Evolutionary conservation across 2,113 vertebrate genomes (phyloP).

Genomic region (Saimiri boliviensis): DNA sequence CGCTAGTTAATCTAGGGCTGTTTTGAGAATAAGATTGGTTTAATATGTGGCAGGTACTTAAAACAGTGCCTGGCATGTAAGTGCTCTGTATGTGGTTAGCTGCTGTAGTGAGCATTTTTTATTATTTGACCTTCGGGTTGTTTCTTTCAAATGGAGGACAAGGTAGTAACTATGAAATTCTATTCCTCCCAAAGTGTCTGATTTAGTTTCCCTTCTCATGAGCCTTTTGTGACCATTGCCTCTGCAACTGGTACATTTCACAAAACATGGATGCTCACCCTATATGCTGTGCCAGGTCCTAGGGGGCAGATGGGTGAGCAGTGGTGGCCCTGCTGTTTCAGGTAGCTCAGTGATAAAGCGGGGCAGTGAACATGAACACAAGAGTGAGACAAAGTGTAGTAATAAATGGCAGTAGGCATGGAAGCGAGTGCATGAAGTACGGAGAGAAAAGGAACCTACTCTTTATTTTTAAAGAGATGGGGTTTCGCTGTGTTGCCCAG

Average conservation of each 20-base stretch:
- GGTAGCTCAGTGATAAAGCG: neutral
- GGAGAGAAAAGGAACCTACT: neutral
- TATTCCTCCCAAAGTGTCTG: neutral
- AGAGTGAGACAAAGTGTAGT: rapidly evolving
- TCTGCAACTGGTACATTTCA: neutral
- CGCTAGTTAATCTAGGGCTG: neutral
- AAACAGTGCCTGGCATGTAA: neutral
- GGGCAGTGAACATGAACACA: neutral
- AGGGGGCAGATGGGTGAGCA: rapidly evolving
- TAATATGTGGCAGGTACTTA: neutral
- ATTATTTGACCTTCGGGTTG: neutral
- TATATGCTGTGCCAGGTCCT: neutral
- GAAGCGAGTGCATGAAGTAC: rapidly evolving
- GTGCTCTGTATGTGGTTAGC: rapidly evolving
- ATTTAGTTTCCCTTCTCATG: neutral
- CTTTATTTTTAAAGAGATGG: too few relatives aligned
- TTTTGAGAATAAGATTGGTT: neutral
- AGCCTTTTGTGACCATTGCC: neutral
- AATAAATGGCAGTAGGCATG: too few relatives aligned
- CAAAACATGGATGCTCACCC: neutral
- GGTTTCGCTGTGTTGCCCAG: too few relatives aligned
- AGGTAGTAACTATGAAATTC: neutral
- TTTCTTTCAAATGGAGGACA: neutral
- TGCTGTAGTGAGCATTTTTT: neutral
- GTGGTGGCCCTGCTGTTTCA: neutral